Conservation (phyloP, 2,113 vertebrate species). For the Daboia siamensis region DNA sequence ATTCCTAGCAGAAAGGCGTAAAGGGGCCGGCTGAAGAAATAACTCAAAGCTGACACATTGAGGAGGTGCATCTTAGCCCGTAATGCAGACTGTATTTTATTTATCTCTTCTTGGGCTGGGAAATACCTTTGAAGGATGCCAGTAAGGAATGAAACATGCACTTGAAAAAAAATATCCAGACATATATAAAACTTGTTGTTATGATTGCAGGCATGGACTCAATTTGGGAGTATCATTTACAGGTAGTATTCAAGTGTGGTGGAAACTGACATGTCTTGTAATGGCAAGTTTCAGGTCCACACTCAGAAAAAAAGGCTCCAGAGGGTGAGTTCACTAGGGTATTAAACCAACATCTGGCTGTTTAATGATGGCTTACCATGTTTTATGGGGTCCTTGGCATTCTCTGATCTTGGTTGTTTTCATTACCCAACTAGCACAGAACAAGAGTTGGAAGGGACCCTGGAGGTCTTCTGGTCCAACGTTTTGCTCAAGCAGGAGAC, state of each 20-base stretch:
- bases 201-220: background rate
- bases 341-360: background rate
- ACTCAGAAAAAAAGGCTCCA: background rate
- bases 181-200: background rate
- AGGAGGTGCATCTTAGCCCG: background rate
- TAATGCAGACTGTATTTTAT: conserved; percentile 9
- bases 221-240: background rate
- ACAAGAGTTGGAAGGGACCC: too few relatives aligned
- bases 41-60: background rate
- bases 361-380: background rate
- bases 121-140: conserved; percentile 19
- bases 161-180: background rate
- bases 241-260: background rate
- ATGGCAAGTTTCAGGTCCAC: background rate
- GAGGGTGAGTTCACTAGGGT: background rate
- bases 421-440: too few relatives aligned
- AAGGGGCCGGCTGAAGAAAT: background rate
- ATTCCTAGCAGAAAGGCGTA: background rate
- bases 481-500: too few relatives aligned
- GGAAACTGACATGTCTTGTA: background rate
- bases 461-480: too few relatives aligned
- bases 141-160: conserved; percentile 30
- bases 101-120: conserved; percentile 17
- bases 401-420: too few relatives aligned
- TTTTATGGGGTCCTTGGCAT: background rate